phyloP scores from a whole-genome alignment of 2,113 vertebrate species.

The Pteruthius melanotis region DNA sequence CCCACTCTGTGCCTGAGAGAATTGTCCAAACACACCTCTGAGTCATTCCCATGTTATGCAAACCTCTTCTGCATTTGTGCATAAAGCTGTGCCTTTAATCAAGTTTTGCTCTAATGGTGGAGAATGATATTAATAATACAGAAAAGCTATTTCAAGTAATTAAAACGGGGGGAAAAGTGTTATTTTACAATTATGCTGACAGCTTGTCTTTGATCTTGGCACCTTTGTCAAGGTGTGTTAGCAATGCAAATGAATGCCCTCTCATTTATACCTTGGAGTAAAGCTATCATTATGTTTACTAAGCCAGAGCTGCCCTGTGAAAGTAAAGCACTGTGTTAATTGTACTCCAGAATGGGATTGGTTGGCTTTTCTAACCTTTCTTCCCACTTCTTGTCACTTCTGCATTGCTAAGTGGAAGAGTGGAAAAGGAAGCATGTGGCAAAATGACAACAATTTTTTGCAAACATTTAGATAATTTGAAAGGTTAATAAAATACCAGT shows the following conservation, averaged over 20 bases:
- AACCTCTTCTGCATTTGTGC: background rate
- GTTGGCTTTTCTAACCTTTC: conserved; percentile 15
- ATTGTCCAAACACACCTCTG: background rate
- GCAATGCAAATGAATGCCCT: background rate
- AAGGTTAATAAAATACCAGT: background rate
- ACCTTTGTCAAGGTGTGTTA: conserved; percentile 27
- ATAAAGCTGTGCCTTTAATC: background rate
- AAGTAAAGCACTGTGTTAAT: conserved; percentile 1
- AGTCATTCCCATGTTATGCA: background rate
- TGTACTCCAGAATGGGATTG: background rate
- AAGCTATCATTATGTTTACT: conserved; percentile 38
- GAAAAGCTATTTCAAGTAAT: conserved; percentile 28
- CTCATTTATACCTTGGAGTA: background rate
- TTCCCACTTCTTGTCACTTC: background rate
- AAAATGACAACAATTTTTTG: conserved; percentile 16
- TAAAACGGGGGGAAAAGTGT: conserved; percentile 30
- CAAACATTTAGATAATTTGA: background rate
- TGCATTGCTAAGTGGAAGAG: background rate
- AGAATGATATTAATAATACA: background rate
- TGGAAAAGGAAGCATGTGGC: background rate
- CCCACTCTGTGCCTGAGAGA: background rate
- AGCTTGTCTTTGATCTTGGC: conserved; percentile 31
- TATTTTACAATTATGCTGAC: conserved; percentile 39
- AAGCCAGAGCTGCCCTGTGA: conserved; percentile 5
- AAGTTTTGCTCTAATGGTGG: background rate